A percentile compares a stretch with the other conserved stretches of the same genome.
Conservation (phyloP, 1,140 invertebrate genomes). For the Pseudobourletiella spinata region DNA sequence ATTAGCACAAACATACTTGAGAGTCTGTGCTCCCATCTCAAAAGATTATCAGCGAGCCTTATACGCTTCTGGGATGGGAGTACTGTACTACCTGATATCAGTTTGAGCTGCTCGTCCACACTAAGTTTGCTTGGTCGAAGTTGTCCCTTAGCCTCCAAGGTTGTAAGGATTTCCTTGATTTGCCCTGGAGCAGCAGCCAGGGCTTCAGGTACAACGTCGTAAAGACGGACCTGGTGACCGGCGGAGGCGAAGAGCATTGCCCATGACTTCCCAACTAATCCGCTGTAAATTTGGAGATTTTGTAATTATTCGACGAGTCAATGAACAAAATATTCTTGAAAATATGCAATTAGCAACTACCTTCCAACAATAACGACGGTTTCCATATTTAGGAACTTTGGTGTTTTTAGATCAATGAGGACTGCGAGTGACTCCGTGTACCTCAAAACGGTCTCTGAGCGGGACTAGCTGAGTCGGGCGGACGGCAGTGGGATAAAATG, state of each 20-base stretch:
- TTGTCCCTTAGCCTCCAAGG: constrained; percentile 58
- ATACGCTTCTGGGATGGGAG: background rate
- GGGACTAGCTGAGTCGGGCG: too few species aligned
- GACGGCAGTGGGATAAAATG: background rate
- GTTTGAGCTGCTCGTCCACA: constrained; percentile 61
- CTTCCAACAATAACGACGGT: background rate
- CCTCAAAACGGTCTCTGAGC: too few species aligned
- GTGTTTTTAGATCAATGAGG: too few species aligned
- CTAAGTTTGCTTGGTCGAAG: constrained; percentile 55
- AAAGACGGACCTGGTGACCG: constrained; percentile 76
- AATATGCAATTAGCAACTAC: background rate
- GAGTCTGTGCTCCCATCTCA: too few species aligned
- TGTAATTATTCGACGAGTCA: background rate
- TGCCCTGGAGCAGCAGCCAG: constrained; percentile 61
- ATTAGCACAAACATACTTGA: too few species aligned
- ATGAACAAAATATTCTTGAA: background rate
- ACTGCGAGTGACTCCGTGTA: too few species aligned
- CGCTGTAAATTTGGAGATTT: constrained; percentile 48
- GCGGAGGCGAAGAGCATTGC: constrained; percentile 90
- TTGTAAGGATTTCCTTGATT: constrained; percentile 61
- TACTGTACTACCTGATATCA: constrained; percentile 60
- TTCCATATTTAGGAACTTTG: background rate
- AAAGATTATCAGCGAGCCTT: background rate
- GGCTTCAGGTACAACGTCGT: constrained; percentile 67
- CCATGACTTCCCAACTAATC: constrained; percentile 87